Evolutionary conservation across 2,113 vertebrate species (phyloP).

Genomic region (Astur gentilis): DNA sequence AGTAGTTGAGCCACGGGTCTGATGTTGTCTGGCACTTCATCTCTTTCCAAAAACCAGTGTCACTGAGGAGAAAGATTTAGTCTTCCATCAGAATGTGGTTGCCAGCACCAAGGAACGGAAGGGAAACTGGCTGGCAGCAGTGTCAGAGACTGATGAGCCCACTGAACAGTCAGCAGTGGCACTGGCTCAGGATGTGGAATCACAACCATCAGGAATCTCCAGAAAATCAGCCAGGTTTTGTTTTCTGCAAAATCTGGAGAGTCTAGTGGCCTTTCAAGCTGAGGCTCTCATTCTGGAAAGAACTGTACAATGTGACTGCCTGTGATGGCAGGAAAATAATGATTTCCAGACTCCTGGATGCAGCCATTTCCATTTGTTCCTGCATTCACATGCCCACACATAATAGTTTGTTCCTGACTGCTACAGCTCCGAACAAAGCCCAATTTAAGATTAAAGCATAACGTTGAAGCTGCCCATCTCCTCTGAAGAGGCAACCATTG

Average conservation of each 20-base stretch:
- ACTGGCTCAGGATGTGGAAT: background rate
- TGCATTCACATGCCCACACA: background rate
- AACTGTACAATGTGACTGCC: background rate
- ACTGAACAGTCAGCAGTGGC: background rate
- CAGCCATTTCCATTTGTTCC: slow-evolving; percentile 17
- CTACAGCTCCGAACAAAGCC: background rate
- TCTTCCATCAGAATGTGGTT: background rate
- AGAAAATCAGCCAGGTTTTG: background rate
- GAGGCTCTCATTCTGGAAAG: background rate
- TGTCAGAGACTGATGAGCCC: background rate
- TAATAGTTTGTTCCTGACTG: background rate
- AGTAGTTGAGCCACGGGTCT: background rate
- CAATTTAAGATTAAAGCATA: background rate
- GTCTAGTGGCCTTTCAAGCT: background rate
- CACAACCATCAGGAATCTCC: background rate
- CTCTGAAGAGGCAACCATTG: background rate
- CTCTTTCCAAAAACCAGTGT: background rate
- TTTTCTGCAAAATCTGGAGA: background rate
- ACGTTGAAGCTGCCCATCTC: background rate
- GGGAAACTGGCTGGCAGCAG: background rate
- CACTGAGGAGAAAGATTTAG: background rate
- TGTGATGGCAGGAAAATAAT: background rate
- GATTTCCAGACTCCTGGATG: slow-evolving; percentile 30
- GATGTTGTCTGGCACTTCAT: background rate
- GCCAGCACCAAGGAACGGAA: background rate